Evolutionary conservation across 1,140 invertebrate species (phyloP), one percentile per base, ranked within the genome.

Genomic region (Drosophila fuyamai): DNA sequence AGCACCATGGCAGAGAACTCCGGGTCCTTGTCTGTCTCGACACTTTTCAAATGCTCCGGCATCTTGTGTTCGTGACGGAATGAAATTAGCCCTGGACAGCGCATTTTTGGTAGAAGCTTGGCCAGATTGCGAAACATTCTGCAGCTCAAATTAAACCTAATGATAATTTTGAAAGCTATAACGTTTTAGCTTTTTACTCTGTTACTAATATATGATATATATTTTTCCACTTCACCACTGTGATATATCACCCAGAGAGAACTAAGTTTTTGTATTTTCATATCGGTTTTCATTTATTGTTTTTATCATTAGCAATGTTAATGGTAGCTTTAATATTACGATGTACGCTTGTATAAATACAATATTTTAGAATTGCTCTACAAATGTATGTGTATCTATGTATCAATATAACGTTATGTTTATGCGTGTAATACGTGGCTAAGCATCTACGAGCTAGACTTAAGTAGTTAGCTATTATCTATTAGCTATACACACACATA

Each of bases 1-100:
- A 96, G 95, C 0, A 96, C 95, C 94, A 96, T 96, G 41, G 94
- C 93, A 70, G 95, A 96, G 83, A 96, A 95, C 18, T 94, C 93
- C 0, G 96, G 95, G 65, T 95, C 94, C 23, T 95, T 93, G 14
- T 95, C 94, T 4, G 93, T 93, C 43, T 92, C 94, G 1, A 96
- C 93, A 16, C 93, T 92, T 54, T 93, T 76, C 16, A 96, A 92
- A 47, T 94, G 74, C 29, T 95, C 93, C 0, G 95, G 95, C 18
- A 96, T 95, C 72, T 95, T 91, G 75, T 95, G 94, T 43, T 67
- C 27, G n/a, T 23, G 44, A 1, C 82, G 75, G 1, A 23, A 1
- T 7, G 9, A 4, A 3, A 9, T 3, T 8, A 0, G 1, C 2
- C 0, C 5, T 14, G 10, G 0, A 2, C 6, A 5, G 7, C 36